Evolutionary conservation across 2,113 vertebrate genomes (phyloP), one percentile per base, ranked within the genome.

Genomic region (Piaya cayana): DNA sequence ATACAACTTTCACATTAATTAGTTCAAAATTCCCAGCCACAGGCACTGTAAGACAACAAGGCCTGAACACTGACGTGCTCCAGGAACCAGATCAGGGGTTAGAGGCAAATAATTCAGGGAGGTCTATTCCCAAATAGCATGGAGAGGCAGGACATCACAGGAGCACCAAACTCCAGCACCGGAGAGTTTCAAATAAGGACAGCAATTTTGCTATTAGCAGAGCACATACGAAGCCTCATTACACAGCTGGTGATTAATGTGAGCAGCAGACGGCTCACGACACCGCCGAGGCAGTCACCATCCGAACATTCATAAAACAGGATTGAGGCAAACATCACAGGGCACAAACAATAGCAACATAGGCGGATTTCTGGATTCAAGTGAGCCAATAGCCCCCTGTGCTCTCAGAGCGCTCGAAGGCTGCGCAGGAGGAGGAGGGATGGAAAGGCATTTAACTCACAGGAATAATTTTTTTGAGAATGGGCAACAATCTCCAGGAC

Each of bases 221-320:
- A 91, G 91, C 63, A 68, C 83, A 79, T 62, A 74, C 9, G 89
- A 92, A 87, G 84, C 91, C 81, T 95, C 94, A 65, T 92, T 89
- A 89, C 93, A 84, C 95, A 96, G 94, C 93, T 76, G 89, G 93
- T 96, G 94, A 95, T 95, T 92, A 95, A 91, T 89, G 94, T 52
- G 95, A 95, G 93, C 39, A 93, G 87, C 91, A 96, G 95, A 71
- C 89, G 91, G 95, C 94, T 95, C 95, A 89, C 0, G 5, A 71
- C 72, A 17, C 76, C 83, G 86, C 67, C 56, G 21, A 60, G 77
- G 94, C 92, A 77, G 60, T 32, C n/a, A 19, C 80, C 84, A 91
- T 25, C 34, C 6, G 77, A 92, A 91, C 69, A n/a, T n/a, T 86
- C 83, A 76, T 22, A 91, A 72, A 87, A 78, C 74, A 9, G 80